Percentiles rank a stretch among this genome's conserved stretches.
Evolutionary conservation across 2,888 invertebrate species (phyloP).

Genomic region (Diplazon laetatorius): DNA sequence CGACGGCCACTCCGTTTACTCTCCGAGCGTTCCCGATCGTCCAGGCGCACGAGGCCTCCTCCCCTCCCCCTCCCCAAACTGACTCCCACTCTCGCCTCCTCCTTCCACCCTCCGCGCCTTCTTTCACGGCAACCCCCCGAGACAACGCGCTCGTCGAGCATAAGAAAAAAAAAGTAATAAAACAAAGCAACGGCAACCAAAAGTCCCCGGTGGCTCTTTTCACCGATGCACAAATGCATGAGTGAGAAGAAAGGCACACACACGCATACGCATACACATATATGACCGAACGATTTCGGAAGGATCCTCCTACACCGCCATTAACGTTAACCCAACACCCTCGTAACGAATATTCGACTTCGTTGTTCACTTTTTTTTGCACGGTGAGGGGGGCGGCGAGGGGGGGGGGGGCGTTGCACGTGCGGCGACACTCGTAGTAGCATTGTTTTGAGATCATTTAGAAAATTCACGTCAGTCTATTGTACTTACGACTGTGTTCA

Average conservation of each 20-base stretch:
- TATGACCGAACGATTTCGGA: neutral
- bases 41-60: slow-evolving; percentile 55
- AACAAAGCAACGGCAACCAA: slow-evolving; percentile 19
- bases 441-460: slow-evolving; percentile 17
- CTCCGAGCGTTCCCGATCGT: slow-evolving; percentile 44
- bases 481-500: neutral
- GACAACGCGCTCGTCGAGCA: slow-evolving; percentile 17
- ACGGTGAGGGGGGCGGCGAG: neutral
- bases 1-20: slow-evolving; percentile 50
- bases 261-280: too few species aligned
- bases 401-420: too few species aligned
- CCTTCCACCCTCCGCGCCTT: too few species aligned
- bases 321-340: slow-evolving; percentile 55
- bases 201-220: neutral
- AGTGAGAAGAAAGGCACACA: slow-evolving; percentile 16
- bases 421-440: too few species aligned
- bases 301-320: slow-evolving; percentile 47
- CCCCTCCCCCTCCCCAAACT: slow-evolving; percentile 5
- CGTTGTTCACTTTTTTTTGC: neutral
- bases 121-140: neutral
- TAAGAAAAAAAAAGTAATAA: too few species aligned
- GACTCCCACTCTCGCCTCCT: slow-evolving; percentile 2
- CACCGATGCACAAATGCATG: neutral
- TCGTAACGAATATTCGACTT: slow-evolving; percentile 14
- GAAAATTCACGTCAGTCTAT: too few species aligned